These are phyloP conservation scores for Acleris cristana DNA, from an alignment of 2,888 invertebrate genomes.

Conservation along the genomic window DNA sequence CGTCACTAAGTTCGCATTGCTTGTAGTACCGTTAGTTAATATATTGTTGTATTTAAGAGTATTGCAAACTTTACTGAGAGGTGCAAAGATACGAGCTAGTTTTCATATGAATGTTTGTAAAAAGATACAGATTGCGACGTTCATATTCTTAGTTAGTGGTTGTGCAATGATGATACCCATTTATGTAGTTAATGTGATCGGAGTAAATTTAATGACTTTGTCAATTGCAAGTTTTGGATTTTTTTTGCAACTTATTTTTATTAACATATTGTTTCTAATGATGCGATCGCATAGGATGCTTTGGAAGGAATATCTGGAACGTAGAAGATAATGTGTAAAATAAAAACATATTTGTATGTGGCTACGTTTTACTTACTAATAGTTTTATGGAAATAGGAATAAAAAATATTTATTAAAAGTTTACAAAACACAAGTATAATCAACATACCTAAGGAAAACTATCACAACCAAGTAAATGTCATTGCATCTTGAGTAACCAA, in stretches of 20 bases:
- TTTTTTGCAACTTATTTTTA: background rate
- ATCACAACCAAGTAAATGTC: too few species aligned
- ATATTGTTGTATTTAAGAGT: background rate
- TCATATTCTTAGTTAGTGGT: slow-evolving; percentile 4
- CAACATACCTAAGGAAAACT: too few species aligned
- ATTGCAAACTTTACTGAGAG: background rate
- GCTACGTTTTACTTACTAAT: too few species aligned
- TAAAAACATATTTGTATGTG: too few species aligned
- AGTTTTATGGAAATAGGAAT: too few species aligned
- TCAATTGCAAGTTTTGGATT: background rate
- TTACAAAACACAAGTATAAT: too few species aligned
- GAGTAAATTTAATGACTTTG: background rate
- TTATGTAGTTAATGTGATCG: background rate
- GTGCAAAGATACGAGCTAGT: slow-evolving; percentile 1
- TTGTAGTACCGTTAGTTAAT: background rate
- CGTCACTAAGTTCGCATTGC: background rate
- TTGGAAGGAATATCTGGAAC: slow-evolving; percentile 7
- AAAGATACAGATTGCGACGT: slow-evolving; percentile 1
- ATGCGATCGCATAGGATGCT: slow-evolving; percentile 3
- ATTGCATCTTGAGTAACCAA: too few species aligned
- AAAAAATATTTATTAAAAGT: too few species aligned
- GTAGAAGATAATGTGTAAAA: too few species aligned
- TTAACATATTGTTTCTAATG: slow-evolving; percentile 3
- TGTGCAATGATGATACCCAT: slow-evolving; percentile 1
- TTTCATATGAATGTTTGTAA: background rate